phyloP scores from a whole-genome alignment of 2,113 vertebrate species.

The Bufo gargarizans region DNA sequence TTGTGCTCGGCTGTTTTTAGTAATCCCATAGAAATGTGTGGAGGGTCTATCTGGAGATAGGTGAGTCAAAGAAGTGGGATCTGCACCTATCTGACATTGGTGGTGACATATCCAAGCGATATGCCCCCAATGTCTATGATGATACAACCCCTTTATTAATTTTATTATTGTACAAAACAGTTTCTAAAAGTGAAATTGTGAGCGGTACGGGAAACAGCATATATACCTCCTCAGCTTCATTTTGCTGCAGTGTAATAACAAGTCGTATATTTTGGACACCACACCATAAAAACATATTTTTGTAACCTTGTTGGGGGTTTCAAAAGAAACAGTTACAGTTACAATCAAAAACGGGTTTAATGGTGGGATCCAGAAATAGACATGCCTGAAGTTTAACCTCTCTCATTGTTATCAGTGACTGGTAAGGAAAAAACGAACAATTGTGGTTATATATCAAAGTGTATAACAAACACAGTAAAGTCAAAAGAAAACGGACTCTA shows the following conservation, averaged over 20 bases:
- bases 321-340: slow-evolving; percentile 18
- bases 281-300: slow-evolving; percentile 30
- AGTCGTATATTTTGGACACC: background rate
- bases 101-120: no score
- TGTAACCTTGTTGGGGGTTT: background rate
- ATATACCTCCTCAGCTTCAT: background rate
- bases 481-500: slow-evolving; percentile 20
- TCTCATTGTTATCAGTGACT: slow-evolving; percentile 20
- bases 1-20: no score
- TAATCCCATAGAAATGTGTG: no score
- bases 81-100: no score
- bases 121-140: no score
- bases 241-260: background rate
- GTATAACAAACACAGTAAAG: slow-evolving; percentile 16
- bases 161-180: background rate
- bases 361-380: slow-evolving; percentile 13
- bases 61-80: no score
- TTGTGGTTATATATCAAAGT: slow-evolving; percentile 34
- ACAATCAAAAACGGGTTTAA: slow-evolving; percentile 25
- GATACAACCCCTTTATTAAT: background rate
- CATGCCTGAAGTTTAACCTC: slow-evolving; percentile 19
- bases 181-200: background rate
- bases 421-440: background rate
- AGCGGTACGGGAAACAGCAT: background rate
- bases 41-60: no score